Evolutionary conservation across 1,140 invertebrate genomes (phyloP), one percentile per base, ranked within the genome.

Genomic region (Gryon sp.): DNA sequence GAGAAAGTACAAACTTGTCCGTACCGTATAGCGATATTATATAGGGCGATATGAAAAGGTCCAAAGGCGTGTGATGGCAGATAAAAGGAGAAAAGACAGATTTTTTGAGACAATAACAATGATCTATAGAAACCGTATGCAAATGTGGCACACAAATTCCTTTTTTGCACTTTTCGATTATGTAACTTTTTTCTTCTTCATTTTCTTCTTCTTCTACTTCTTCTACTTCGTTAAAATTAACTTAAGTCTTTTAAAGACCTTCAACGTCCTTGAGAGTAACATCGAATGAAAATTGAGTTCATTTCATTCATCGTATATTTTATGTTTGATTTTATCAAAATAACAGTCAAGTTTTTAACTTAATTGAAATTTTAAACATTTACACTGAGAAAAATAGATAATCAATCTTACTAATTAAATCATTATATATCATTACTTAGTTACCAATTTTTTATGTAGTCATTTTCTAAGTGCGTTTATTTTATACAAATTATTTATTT

Each of bases 1-100:
- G 85, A 83, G 85, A 87, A 87, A 87, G 86, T 86, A 85, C 82
- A 83, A 80, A 73, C 83, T 80, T 73, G 76, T 81, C 79, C 74
- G 74, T 80, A 81, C 78, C n/a, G 76, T 84, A 84, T 72, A 69
- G 63, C 68, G 70, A 72, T 76, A 68, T 73, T 82, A 80, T 82
- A 82, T 80, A 82, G 80, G 76, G 76, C 76, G 66, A 70, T 60
- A 53, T 55, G 68, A 78, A 74, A 80, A 75, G 62, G 73, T 53
- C 60, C 62, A 79, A 72, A 76, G 55, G n/a, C n/a, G n/a, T 62
- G 50, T 41, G 60, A 76, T 75, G 55, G 11, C 2, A 66, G 60
- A 75, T 66, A 75, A 66, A 30, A 62, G 32, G 32, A 55, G 41
- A 63, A 72, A 57, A 72, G 24, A 50, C 30, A 11, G 22, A 45